A percentile compares a stretch with the other conserved stretches of the same genome.
phyloP scores from a whole-genome alignment of 2,113 vertebrate species.

The Camelus dromedarius region DNA sequence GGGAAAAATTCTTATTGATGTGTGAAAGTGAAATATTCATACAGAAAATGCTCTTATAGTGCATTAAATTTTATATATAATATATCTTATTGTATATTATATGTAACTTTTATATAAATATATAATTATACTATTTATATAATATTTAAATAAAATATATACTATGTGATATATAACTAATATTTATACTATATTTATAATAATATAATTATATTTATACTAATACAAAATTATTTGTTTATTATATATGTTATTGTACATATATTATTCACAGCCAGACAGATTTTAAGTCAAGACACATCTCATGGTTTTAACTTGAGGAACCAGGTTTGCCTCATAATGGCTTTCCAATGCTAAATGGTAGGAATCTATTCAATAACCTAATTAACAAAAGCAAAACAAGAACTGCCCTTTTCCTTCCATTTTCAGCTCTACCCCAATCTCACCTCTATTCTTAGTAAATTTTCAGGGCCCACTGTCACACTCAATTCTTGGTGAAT shows the following conservation, averaged over 20 bases:
- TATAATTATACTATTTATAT: not conserved
- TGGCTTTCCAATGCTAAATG: not conserved
- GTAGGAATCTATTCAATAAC: not conserved
- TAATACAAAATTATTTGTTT: no score
- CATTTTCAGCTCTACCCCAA: not conserved
- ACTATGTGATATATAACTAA: no score
- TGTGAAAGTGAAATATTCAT: not conserved
- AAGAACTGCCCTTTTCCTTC: not conserved
- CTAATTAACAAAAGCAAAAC: conserved; percentile 6
- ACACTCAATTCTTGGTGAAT: not conserved
- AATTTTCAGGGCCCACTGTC: not conserved
- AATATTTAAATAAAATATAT: no score
- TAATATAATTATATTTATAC: no score
- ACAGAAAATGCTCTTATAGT: not conserved
- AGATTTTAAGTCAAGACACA: not conserved
- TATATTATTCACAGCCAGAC: not conserved
- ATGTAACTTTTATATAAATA: not conserved
- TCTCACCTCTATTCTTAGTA: not conserved
- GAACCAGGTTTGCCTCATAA: not conserved
- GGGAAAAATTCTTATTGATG: not conserved
- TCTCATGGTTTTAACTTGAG: not conserved
- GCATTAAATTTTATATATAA: not conserved
- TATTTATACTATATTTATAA: no score
- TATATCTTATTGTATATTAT: not conserved
- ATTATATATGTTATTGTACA: no score